Base-by-base conservation (phyloP, 2,888 invertebrate species). In the Scaptomyza flava region DNA sequence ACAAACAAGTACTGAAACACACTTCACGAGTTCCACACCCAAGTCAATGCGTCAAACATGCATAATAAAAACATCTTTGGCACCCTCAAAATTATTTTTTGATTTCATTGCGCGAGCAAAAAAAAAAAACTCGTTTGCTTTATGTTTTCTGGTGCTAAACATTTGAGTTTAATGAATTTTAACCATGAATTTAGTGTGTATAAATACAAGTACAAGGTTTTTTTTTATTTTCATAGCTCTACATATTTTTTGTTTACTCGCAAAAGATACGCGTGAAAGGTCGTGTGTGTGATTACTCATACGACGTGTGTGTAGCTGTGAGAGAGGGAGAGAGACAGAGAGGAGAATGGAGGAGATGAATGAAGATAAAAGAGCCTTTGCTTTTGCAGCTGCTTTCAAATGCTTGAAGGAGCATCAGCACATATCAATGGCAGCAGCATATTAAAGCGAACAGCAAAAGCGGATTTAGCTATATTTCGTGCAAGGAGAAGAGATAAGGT, bases 281-380 rank as follows among this genome's bases (percentile, higher is more conserved):
- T 81, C 83, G 78, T 77, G 48, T 72, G 69, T 81, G 72, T 73
- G 80, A 87, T 84, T 81, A 81, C 87, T 84, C 80, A 81, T 84
- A 81, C 79, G 78, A 59, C 71, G 65, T 53, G 78, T 78, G 64
- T 23, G 23, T 23, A 4, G 4, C 23, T 23, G 23, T 23, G 27
- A 6, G 27, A 27, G 27, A 27, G 27, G 1, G 27, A 27, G 5
- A 27, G 27, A 27, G 5, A n/a, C n/a, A n/a, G 41, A 48, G 7
- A 31, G n/a, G 30, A 34, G 34, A 38, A 8, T 17, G 47, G n/a
- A n/a, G 17, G 33, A 56, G 38, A 57, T 43, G 38, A 56, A 57
- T 30, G 45, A 12, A 71, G 60, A 73, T 64, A 65, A 75, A 80
- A 72, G 62, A 72, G 27, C 38, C 38, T 41, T 41, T 41, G 38